A percentile compares a stretch with the other conserved stretches of the same genome.
These are phyloP conservation scores for Orbicella faveolata DNA, from an alignment of 64 coral and sea anemone genomes.

Conservation along the genomic window DNA sequence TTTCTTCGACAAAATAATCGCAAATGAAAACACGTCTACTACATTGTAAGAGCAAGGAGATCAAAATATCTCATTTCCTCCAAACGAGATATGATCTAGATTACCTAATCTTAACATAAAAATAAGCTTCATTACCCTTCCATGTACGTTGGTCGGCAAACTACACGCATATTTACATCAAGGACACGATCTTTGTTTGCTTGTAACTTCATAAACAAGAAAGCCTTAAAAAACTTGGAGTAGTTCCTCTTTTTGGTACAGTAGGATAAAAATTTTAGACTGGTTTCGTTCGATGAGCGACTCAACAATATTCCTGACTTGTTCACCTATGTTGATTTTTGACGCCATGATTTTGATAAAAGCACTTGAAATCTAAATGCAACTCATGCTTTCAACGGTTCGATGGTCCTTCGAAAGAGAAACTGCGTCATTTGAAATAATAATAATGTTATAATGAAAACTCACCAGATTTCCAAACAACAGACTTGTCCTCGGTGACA, in stretches of 20 bases:
- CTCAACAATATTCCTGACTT: neutral
- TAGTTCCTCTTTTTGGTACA: neutral
- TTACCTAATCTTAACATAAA: neutral
- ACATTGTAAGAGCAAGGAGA: neutral
- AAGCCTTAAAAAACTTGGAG: neutral
- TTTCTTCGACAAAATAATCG: neutral
- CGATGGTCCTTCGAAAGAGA: neutral
- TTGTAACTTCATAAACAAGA: neutral
- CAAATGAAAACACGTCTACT: neutral
- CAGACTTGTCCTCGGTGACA: neutral
- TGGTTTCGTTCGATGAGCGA: neutral
- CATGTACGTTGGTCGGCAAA: neutral
- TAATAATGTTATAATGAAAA: neutral
- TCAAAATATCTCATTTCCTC: constrained; percentile 22
- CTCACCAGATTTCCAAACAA: constrained; percentile 10
- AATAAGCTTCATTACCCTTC: neutral
- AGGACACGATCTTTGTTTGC: neutral
- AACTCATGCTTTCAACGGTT: constrained; percentile 1
- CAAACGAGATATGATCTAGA: constrained; percentile 13
- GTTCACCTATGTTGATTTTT: neutral
- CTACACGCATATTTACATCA: neutral
- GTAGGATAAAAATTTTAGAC: neutral
- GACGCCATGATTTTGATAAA: no score
- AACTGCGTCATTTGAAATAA: constrained; percentile 11
- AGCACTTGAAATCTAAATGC: neutral